phyloP scores from a whole-genome alignment of 2,888 invertebrate genomes.

The Diarsia brunnea region DNA sequence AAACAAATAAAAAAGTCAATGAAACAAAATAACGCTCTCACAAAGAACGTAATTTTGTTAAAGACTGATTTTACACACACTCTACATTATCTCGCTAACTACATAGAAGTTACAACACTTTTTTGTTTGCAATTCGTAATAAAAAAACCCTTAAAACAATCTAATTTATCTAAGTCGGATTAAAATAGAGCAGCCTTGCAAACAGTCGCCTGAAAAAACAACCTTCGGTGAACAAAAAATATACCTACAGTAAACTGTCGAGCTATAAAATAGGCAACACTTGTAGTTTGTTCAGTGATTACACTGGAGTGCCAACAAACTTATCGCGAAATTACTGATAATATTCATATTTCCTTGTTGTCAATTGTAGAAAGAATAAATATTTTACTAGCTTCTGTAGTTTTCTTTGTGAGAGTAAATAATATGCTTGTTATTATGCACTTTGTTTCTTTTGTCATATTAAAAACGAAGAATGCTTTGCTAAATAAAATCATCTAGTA shows the following conservation, averaged over 20 bases:
- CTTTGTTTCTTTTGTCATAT: too few relatives aligned
- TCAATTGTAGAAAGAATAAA: slow-evolving; percentile 43
- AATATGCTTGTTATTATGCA: slow-evolving; percentile 26
- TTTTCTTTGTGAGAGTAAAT: slow-evolving; percentile 35
- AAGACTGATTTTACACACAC: too few relatives aligned
- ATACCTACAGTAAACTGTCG: slow-evolving; percentile 43
- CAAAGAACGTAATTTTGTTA: too few relatives aligned
- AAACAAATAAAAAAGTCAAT: too few relatives aligned
- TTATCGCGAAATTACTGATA: slow-evolving; percentile 55
- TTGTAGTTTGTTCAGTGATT: slow-evolving; percentile 51
- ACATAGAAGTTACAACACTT: not conserved
- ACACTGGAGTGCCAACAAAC: slow-evolving; percentile 54
- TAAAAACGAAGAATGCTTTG: too few relatives aligned
- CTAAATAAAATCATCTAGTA: too few relatives aligned
- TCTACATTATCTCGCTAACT: not conserved
- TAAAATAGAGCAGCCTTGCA: slow-evolving; percentile 54
- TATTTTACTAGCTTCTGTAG: slow-evolving; percentile 27
- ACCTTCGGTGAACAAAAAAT: slow-evolving; percentile 55
- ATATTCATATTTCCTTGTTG: slow-evolving; percentile 56
- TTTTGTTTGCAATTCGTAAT: slow-evolving; percentile 21
- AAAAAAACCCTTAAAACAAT: slow-evolving; percentile 53
- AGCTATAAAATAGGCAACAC: slow-evolving; percentile 58
- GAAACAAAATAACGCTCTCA: too few relatives aligned
- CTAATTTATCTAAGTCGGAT: slow-evolving; percentile 51
- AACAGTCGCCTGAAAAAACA: slow-evolving; percentile 54